Evolutionary conservation across 2,888 invertebrate species (phyloP).

Genomic region (Campoplex capitator): DNA sequence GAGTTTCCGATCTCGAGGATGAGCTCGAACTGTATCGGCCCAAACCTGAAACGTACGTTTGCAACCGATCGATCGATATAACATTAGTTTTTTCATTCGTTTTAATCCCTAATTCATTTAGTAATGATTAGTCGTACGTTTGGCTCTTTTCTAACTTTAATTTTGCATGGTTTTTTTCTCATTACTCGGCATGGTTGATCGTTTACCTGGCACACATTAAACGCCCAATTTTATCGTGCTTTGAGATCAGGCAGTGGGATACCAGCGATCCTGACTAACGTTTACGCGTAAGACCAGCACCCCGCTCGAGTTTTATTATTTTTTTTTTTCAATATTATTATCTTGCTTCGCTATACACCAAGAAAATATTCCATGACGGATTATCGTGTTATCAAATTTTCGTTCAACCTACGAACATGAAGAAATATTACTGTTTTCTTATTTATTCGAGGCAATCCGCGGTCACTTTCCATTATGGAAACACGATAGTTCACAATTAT

Average conservation of each 20-base stretch:
- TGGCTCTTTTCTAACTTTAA: constrained; percentile 9
- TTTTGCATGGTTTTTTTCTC: constrained; percentile 39
- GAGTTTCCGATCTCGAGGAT: constrained; percentile 96
- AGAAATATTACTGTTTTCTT: too few relatives aligned
- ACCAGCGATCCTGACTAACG: constrained; percentile 72
- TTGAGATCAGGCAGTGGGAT: constrained; percentile 72
- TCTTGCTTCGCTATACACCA: background rate
- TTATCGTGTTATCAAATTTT: background rate
- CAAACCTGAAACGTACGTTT: constrained; percentile 85
- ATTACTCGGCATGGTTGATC: constrained; percentile 71
- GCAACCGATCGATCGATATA: background rate
- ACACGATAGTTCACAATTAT: background rate
- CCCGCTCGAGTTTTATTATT: constrained; percentile 36
- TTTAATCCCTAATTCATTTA: background rate
- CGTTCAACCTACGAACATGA: too few relatives aligned
- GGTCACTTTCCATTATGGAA: background rate
- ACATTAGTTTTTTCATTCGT: constrained; percentile 9
- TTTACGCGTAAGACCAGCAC: constrained; percentile 70
- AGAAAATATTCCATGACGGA: background rate
- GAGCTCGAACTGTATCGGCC: constrained; percentile 92
- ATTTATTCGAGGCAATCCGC: background rate
- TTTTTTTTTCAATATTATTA: background rate
- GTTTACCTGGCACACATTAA: constrained; percentile 67
- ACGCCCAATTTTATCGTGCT: constrained; percentile 67
- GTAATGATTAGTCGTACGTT: constrained; percentile 28